A percentile compares a stretch with the other conserved stretches of the same genome.
These are phyloP conservation scores for Sitophilus oryzae DNA, from an alignment of 1,140 invertebrate genomes.

Conservation along the genomic window DNA sequence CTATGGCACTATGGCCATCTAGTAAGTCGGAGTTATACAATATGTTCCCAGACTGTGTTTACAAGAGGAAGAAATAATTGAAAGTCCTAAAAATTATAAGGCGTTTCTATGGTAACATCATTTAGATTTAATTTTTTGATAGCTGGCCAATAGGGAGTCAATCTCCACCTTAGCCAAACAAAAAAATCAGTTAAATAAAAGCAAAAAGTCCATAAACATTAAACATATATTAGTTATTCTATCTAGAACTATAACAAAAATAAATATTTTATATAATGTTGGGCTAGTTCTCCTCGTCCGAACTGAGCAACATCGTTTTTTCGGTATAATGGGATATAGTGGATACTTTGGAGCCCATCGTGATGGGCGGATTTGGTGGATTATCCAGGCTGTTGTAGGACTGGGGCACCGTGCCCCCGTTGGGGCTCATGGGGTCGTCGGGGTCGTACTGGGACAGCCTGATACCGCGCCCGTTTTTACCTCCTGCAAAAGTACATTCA, in stretches of 20 bases:
- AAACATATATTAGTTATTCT: constrained; percentile 2
- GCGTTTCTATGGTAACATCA: no score
- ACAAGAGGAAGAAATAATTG: no score
- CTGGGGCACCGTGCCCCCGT: constrained; percentile 38
- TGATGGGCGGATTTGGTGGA: constrained; percentile 48
- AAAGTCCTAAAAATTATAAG: no score
- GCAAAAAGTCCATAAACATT: neutral
- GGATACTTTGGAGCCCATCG: constrained; percentile 61
- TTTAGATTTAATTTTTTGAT: no score
- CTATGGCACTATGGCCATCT: no score
- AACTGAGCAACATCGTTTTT: constrained; percentile 92
- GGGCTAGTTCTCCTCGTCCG: constrained; percentile 83
- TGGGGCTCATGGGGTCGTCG: constrained; percentile 52
- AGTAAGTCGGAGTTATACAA: no score
- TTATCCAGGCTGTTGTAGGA: constrained; percentile 43
- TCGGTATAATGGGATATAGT: constrained; percentile 84
- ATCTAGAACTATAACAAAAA: constrained; percentile 4
- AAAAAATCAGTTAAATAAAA: no score
- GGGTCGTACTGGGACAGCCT: constrained; percentile 62
- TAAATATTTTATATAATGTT: neutral
- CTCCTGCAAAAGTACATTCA: constrained; percentile 42
- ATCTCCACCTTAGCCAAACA: no score
- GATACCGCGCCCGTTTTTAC: constrained; percentile 59
- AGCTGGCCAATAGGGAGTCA: no score
- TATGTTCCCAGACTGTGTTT: no score